Conservation (phyloP, 2,888 invertebrate genomes). For the Rhabditophanes sp. region DNA sequence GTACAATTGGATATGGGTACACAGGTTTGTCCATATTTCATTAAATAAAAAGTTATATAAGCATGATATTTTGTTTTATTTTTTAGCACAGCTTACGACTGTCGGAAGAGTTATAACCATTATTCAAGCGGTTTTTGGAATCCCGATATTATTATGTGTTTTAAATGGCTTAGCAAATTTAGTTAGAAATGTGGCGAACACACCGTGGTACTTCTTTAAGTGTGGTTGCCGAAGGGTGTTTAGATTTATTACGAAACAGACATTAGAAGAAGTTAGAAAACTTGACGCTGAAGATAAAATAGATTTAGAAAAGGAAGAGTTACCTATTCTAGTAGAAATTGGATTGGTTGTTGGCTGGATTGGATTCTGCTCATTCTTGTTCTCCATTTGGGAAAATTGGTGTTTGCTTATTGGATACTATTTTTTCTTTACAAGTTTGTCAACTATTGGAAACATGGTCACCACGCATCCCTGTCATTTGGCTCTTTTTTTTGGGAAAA, state of each 20-base stretch:
- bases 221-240: slow-evolving; percentile 31
- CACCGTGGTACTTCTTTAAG: slow-evolving; percentile 36
- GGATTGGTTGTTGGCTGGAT: slow-evolving; percentile 68
- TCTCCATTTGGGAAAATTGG: slow-evolving; percentile 54
- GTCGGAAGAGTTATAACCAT: slow-evolving; percentile 73
- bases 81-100: too few species aligned
- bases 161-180: slow-evolving; percentile 55
- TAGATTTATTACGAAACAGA: slow-evolving; percentile 39
- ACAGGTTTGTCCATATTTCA: slow-evolving; percentile 72
- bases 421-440: slow-evolving; percentile 82
- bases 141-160: slow-evolving; percentile 80
- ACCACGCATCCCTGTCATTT: slow-evolving; percentile 2
- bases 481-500: not conserved
- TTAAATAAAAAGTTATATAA: too few species aligned
- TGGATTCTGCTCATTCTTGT: slow-evolving; percentile 66
- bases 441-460: not conserved
- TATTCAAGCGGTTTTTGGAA: slow-evolving; percentile 79
- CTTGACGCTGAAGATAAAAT: slow-evolving; percentile 29
- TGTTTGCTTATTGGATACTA: slow-evolving; percentile 78
- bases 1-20: slow-evolving; percentile 55
- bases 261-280: slow-evolving; percentile 25
- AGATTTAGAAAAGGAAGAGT: slow-evolving; percentile 66
- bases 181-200: slow-evolving; percentile 28
- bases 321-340: slow-evolving; percentile 76
- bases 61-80: too few species aligned